Base-by-base conservation (phyloP, 2,113 vertebrate genomes). In the Tenebrosternarchus preto region DNA sequence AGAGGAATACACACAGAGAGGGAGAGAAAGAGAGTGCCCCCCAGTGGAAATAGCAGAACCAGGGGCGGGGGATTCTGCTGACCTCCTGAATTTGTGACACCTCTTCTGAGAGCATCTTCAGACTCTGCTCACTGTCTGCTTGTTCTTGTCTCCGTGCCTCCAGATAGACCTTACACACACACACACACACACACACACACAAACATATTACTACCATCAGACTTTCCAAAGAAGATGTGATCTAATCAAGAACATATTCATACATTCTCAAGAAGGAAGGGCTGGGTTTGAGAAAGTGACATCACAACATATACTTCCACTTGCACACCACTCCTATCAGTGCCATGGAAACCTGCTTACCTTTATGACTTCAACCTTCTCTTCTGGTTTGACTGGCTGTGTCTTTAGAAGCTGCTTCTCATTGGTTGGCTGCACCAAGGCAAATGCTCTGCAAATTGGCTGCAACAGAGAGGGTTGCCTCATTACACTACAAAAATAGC, bases 321-420 rank as follows among this genome's bases (percentile, higher is more conserved):
- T 57, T 3, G 66, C 9, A n/a, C 56, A 71, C 33, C 4, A 59
- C 80, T 24, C 22, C 24, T 27, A 24, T 7, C 12, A 15, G 64
- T 79, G 4, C 53, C 36, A n/a, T 16, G 22, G n/a, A n/a, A 12
- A 50, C 7, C 5, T 71, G 59, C 91, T 50, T 82, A 96, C 96
- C 94, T 98, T 98, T 80, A 98, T 96, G 77, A 98, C 93, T 77
- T 98, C 96, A 55, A 96, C 95, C 0, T 95, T 94, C 3, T 95
- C 96, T 0, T 95, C 94, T n/a, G 92, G 93, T 67, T 96, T 95
- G 85, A 95, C 83, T n/a, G 94, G 89, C 33, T 97, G 95, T 0
- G 92, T 91, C 46, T 91, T 93, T 85, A 93, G 75, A 19, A 88
- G 73, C 12, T 91, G 90, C 16, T 91, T 85, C 11, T 91, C 84